Base-by-base conservation (phyloP, 2,888 invertebrate species). In the Cecidostiba fungosa region DNA sequence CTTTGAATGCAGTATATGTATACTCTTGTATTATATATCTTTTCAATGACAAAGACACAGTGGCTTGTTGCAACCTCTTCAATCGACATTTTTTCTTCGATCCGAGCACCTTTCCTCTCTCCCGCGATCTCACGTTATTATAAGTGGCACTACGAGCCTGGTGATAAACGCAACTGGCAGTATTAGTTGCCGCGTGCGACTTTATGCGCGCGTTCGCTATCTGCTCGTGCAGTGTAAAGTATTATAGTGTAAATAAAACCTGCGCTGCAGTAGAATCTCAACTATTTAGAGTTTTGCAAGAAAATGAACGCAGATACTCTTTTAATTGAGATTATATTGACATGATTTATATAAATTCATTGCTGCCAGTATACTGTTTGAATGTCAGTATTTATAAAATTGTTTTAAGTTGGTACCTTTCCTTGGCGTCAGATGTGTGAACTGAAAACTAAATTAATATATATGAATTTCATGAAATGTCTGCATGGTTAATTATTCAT, bases 21-120 rank as follows among this genome's bases (percentile, higher is more conserved):
- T n/a, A 5, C 12, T 3, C 12, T 12, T 5, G n/a, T 54, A n/a
- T 54, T 3, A 32, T n/a, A n/a, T n/a, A n/a, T n/a, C 10, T 54
- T n/a, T n/a, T 54, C n/a, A 54, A 54, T 54, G n/a, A 54, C 12
- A 54, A 54, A 54, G 12, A 47, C 54, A 5, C 12, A n/a, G n/a
- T 3, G 19, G 29, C 69, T 69, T 3, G 3, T 32, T 69, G 32
- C 69, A 32, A 69, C 69, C 32, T 69, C 69, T 69, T 69, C 69
- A 32, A 69, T 69, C 69, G 69, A 32, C 69, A 32, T 69, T 69
- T 32, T 66, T 69, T 69, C 29, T 69, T 69, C 32, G 16, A 16
- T 32, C 32, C 16, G n/a, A 54, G n/a, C 12, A n/a, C 26, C 32
- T 16, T 16, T 26, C 5, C 32, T n/a, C n/a, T n/a, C n/a, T n/a